Evolutionary conservation across 1,140 invertebrate genomes (phyloP), one percentile per base, ranked within the genome.

Genomic region (Tetranychus urticae): DNA sequence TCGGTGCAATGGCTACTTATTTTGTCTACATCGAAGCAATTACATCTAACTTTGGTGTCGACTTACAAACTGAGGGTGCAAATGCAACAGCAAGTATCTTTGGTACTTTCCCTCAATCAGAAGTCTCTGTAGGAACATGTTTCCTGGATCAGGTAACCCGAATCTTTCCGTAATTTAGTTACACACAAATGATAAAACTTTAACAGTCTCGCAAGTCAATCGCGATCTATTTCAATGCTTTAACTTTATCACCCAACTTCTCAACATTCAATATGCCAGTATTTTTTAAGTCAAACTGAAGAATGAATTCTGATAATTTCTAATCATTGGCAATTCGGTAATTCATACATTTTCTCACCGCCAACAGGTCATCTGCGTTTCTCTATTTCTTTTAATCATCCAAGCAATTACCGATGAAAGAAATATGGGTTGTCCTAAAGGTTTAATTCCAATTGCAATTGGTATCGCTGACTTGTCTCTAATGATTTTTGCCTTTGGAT

Each of bases 281-380:
- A 23, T 23, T 23, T 23, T 23, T 23, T 23, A 23, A 0, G 7
- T 46, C 45, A 46, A 46, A 14, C 14, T 46, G 14, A 7, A 14
- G 45, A 7, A 7, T 10, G 7, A 14, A 14, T 46, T 10, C 14
- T 46, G 45, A 46, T 46, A 46, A 10, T 12, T 12, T 47, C 46
- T 12, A 3, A 47, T 47, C 23, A 14, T 47, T 12, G 46, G 46
- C 3, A 0, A 2, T 47, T 7, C 7, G 1, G 7, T 46, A 46
- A 47, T 14, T 47, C 23, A 14, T 52, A 33, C n/a, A n/a, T 33
- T 31, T 33, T 52, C 8, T n/a, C 23, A 37, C 5, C 42, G 12
- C 7, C 47, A 35, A 60, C 37, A 81, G 79, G 67, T 81, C 23
- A 69, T 80, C 34, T 77, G 76, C 14, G 80, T 79, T 3, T 74